Evolutionary conservation across 2,113 vertebrate genomes (phyloP).

Genomic region (Ivindomyrus marchei): DNA sequence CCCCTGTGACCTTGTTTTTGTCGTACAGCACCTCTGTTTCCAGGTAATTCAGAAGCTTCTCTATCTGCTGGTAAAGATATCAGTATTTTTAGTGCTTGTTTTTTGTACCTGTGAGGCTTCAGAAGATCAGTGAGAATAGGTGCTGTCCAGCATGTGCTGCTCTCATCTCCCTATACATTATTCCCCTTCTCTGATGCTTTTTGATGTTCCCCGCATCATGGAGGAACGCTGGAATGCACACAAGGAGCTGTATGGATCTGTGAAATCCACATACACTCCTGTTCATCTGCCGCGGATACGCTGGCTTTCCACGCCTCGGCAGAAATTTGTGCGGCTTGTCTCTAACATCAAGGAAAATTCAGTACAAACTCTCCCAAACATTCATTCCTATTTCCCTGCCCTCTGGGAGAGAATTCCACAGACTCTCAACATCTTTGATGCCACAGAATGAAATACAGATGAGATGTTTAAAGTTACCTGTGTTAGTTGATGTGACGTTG

Average conservation of each 20-base stretch:
- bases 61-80: neutral
- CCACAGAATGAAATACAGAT: neutral
- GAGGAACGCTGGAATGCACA: neutral
- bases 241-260: neutral
- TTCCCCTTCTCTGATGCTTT: neutral
- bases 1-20: neutral
- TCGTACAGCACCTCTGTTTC: neutral
- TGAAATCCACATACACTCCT: neutral
- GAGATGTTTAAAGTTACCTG: neutral
- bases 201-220: neutral
- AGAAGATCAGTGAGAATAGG: neutral
- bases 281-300: neutral
- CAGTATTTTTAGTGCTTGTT: neutral
- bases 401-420: neutral
- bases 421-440: neutral
- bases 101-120: neutral
- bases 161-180: neutral
- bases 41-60: neutral
- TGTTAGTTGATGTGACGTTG: neutral
- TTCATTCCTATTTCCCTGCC: neutral
- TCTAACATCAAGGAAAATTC: neutral
- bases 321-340: neutral
- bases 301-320: constrained; percentile 6
- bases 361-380: neutral
- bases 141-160: neutral